Evolutionary conservation across 64 coral and sea anemone species (phyloP), one percentile per base, ranked within the genome.

Genomic region (Montipora cactus): DNA sequence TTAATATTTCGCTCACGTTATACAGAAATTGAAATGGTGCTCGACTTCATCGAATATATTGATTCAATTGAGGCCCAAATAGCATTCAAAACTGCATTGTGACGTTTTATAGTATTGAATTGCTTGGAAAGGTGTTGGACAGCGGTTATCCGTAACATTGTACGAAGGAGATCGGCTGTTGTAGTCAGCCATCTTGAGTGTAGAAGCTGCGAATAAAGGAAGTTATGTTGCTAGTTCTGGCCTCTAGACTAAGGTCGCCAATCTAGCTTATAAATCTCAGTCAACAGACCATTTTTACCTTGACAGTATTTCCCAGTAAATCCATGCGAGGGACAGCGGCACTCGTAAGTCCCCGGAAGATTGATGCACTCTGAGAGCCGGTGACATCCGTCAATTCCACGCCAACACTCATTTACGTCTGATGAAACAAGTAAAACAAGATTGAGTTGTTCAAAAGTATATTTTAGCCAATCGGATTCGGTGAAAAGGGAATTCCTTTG

Each of bases 341-440:
- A 84, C 44, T 84, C 37, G 15, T 84, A 84, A 7, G 61, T 84
- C 19, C 81, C 81, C 44, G 81, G 81, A 3, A 84, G 62, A 16
- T 84, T 69, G 19, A 47, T 49, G 10, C 81, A 84, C 5, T 48
- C 37, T 14, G 81, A 67, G 5, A 19, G 61, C 12, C 5, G 19
- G 62, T 67, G 81, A 16, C 81, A 84, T 48, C 61, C 18, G 61
- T 84, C 61, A 14, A 10, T 19, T 2, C 45, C 10, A 47, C 8
- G 44, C 7, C 0, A 19, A 18, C 81, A 84, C 81, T 84, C 81
- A 23, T 84, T 8, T 1, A 67, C 18, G 25, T 84, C 81, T 84
- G 23, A 68, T 48, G 59, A 84, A 68, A 68, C 44, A 62, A 66
- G 28, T 2, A 47, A 45, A 59, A 81, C 52, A 61, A 52, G 44